Evolutionary conservation across 2,797 vertebrate genomes (phyloP), one percentile per base, ranked within the genome.

Genomic region (Gallinago stenura): DNA sequence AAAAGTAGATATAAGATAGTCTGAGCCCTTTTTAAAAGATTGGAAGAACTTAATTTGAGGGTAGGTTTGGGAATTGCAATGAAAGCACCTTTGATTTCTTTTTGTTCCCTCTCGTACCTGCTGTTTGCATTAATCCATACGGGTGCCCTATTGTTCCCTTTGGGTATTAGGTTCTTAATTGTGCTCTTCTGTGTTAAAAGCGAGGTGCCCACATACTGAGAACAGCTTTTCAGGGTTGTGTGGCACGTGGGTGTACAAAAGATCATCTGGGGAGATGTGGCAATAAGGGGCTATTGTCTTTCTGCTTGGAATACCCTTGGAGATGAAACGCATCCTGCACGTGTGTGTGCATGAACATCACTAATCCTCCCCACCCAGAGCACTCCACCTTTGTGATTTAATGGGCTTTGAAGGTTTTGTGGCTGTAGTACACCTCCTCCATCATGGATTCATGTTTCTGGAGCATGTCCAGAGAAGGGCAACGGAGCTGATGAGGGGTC

Each of bases 81-180:
- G 62, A 35, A 56, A 56, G 46, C 25, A 20, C 15, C 22, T 78
- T n/a, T 17, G 35, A 21, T 81, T 86, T 66, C 54, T 46, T 17
- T 53, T 41, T 37, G 16, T 57, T 83, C 33, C 28, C 25, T 16
- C 48, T 26, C 4, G 0, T 50, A 22, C 19, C 39, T 88, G 26
- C 46, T 26, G 20, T 39, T 78, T 0, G 1, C 20, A 6, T 71
- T 56, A 48, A 56, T 64, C 69, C 45, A 11, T 9, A 0, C 0
- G 1, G 61, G 9, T 64, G 33, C 39, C 24, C 53, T 18, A 4
- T n/a, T 43, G 54, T n/a, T 91, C 53, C 61, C 53, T 24, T 12
- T 0, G 6, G 33, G 24, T 83, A 14, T 46, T 54, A 24, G 15
- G 41, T 17, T 73, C 54, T 37, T 31, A 56, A 25, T 26, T 24